phyloP scores from a whole-genome alignment of 2,113 vertebrate species.

The Pogona vitticeps region DNA sequence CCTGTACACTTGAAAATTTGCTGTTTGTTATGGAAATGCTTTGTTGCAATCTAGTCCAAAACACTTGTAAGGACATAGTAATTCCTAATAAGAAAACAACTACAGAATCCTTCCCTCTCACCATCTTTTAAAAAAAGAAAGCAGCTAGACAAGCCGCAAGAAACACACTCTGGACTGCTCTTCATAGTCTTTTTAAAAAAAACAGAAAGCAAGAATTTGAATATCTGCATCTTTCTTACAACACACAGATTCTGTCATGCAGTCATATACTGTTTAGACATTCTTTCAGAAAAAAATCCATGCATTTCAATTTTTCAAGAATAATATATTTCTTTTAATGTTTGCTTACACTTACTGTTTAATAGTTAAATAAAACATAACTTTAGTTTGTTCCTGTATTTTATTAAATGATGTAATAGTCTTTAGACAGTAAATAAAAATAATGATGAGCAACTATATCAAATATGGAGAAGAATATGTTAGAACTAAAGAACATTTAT shows the following conservation, averaged over 20 bases:
- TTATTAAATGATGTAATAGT: no score
- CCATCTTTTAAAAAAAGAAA: neutral
- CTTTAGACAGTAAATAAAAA: no score
- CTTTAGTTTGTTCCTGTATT: no score
- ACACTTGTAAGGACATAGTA: neutral
- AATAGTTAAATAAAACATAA: no score
- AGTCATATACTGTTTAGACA: neutral
- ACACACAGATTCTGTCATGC: neutral
- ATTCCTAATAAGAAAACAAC: neutral
- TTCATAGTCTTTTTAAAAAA: neutral
- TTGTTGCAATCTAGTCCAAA: neutral
- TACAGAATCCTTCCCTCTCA: neutral
- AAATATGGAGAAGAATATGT: neutral
- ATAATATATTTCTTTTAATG: no score
- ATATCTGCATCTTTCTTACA: neutral
- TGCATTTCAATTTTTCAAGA: neutral
- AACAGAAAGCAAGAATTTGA: neutral
- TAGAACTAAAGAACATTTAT: neutral
- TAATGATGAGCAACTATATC: no score
- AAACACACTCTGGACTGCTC: neutral
- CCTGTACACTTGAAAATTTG: neutral
- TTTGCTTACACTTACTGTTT: no score
- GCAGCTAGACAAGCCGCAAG: neutral
- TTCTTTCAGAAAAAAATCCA: neutral
- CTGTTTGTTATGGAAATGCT: neutral